A percentile compares a stretch with the other conserved stretches of the same genome.
These are phyloP conservation scores for Emydocephalus ijimae DNA, from an alignment of 2,113 vertebrate species.

Conservation along the genomic window DNA sequence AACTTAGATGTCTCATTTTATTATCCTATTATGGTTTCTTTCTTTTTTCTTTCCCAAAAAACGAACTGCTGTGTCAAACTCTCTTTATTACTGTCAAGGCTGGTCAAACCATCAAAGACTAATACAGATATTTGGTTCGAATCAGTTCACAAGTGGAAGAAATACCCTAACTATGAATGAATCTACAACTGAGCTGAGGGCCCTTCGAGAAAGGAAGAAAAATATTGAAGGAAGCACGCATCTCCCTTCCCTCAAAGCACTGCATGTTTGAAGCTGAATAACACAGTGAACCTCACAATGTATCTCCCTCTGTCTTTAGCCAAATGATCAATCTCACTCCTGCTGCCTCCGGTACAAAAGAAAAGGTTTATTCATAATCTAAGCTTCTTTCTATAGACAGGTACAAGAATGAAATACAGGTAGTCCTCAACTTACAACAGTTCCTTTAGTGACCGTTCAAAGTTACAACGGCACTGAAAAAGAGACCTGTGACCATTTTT, in stretches of 20 bases:
- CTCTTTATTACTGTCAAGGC: not conserved
- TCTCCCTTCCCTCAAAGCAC: not conserved
- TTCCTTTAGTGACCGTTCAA: not conserved
- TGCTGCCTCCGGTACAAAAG: not conserved
- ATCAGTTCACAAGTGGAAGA: not conserved
- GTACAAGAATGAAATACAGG: not conserved
- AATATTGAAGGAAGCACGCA: not conserved
- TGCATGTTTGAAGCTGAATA: not conserved
- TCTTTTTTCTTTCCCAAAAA: too few relatives aligned
- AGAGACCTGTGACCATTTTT: not conserved
- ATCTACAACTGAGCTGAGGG: not conserved
- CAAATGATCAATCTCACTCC: not conserved
- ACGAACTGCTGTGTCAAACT: not conserved
- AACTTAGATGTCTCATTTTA: not conserved
- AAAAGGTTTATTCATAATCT: not conserved
- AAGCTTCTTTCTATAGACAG: not conserved
- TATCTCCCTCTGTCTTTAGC: not conserved
- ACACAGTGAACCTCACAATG: not conserved
- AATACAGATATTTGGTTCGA: not conserved
- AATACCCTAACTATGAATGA: not conserved
- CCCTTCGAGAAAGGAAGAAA: not conserved
- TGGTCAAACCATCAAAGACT: not conserved
- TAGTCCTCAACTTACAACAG: not conserved
- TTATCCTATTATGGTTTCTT: not conserved
- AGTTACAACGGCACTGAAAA: not conserved